These are phyloP conservation scores for Alviniconcha marisindica DNA, from an alignment of 1,140 invertebrate species.

Conservation along the genomic window DNA sequence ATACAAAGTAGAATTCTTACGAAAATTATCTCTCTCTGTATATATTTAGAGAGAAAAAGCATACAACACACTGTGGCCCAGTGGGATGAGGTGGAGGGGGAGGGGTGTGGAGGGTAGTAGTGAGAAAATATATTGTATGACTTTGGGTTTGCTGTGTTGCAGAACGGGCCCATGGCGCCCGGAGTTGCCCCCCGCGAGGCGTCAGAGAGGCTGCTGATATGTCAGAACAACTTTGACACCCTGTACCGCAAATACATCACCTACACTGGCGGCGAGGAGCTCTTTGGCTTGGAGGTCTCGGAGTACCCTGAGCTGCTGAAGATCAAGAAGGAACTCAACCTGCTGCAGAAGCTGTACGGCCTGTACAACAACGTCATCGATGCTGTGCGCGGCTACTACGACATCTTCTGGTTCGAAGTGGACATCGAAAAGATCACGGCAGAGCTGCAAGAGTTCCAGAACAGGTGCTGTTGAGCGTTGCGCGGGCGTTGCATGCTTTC, in stretches of 20 bases:
- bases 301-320: constrained; percentile 93
- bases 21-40: too few species aligned
- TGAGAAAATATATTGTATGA: too few species aligned
- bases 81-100: too few species aligned
- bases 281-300: constrained; percentile 91
- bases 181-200: constrained; percentile 93
- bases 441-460: constrained; percentile 97
- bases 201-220: constrained; percentile 82
- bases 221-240: constrained; percentile 91
- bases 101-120: too few species aligned
- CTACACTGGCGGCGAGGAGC: constrained; percentile 93
- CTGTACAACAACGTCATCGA: constrained; percentile 97
- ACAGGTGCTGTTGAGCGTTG: constrained; percentile 80
- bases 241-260: constrained; percentile 94
- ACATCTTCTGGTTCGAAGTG: constrained; percentile 96
- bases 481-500: background rate
- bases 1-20: too few species aligned
- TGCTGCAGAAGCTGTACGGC: constrained; percentile 95
- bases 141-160: constrained; percentile 20
- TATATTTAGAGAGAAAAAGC: too few species aligned
- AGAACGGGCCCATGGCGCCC: constrained; percentile 92
- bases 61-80: too few species aligned
- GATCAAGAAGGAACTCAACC: constrained; percentile 94
- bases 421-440: constrained; percentile 98
- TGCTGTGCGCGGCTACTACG: constrained; percentile 95